Conservation (phyloP, 2,888 invertebrate genomes). For the Luperina nickerlii region DNA sequence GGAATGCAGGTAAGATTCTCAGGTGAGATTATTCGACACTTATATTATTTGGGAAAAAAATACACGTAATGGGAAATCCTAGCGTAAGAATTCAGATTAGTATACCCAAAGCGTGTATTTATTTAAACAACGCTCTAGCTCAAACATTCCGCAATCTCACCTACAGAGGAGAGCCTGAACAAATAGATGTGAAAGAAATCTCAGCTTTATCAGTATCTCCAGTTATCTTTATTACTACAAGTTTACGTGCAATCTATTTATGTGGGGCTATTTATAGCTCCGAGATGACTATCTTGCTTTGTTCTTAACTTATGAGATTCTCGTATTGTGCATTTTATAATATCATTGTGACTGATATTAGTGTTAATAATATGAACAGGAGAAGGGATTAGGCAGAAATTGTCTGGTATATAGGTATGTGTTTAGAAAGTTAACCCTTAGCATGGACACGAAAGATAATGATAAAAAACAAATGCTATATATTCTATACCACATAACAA, state of each 20-base stretch:
- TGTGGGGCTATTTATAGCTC: constrained; percentile 63
- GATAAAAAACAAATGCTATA: constrained; percentile 20
- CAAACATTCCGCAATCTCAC: constrained; percentile 26
- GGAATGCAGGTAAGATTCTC: neutral
- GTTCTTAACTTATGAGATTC: constrained; percentile 25
- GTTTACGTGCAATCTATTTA: constrained; percentile 61
- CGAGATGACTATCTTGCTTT: constrained; percentile 37
- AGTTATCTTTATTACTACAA: constrained; percentile 62
- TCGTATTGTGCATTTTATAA: constrained; percentile 14
- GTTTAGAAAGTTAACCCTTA: neutral
- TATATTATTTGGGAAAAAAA: constrained; percentile 1
- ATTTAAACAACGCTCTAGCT: constrained; percentile 10
- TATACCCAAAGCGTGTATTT: constrained; percentile 24
- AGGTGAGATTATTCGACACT: neutral
- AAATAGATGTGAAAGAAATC: constrained; percentile 66
- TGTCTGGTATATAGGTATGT: neutral
- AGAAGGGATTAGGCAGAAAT: neutral
- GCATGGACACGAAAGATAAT: constrained; percentile 24
- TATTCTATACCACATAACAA: constrained; percentile 17
- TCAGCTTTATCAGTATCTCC: constrained; percentile 58
- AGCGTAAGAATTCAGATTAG: constrained; percentile 26
- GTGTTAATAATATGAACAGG: neutral
- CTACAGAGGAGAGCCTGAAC: constrained; percentile 20
- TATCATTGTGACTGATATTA: constrained; percentile 12
- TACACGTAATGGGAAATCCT: constrained; percentile 35